Conservation (phyloP, 2,797 vertebrate species). For the Fratercula arctica region DNA sequence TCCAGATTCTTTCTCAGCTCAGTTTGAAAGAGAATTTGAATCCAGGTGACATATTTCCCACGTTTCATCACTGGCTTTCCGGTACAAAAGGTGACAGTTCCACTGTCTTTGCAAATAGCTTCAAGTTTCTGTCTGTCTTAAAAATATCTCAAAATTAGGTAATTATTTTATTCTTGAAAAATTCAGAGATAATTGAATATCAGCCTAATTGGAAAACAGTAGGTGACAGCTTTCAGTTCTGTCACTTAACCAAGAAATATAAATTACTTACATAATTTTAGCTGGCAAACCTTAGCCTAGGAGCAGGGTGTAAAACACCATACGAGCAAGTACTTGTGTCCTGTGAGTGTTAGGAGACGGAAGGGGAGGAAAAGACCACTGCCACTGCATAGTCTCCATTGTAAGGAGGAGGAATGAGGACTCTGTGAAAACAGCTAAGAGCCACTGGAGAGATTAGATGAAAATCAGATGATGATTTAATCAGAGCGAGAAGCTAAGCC, state of each 20-base stretch:
- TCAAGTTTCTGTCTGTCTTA: neutral
- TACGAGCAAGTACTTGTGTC: neutral
- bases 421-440: neutral
- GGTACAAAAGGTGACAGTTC: neutral
- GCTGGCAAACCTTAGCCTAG: neutral
- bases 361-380: neutral
- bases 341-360: neutral
- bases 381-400: neutral
- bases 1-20: neutral
- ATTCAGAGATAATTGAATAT: neutral
- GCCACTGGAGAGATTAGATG: neutral
- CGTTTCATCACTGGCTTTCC: neutral
- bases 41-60: neutral
- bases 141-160: neutral
- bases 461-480: neutral
- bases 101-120: neutral
- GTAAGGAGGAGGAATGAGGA: neutral
- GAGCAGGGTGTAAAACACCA: neutral
- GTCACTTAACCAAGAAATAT: neutral
- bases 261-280: neutral
- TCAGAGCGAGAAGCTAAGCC: neutral
- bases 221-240: neutral
- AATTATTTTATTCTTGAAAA: neutral
- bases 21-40: neutral
- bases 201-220: neutral